Conservation (phyloP, 2,797 vertebrate species). For the Sciurus carolinensis region DNA sequence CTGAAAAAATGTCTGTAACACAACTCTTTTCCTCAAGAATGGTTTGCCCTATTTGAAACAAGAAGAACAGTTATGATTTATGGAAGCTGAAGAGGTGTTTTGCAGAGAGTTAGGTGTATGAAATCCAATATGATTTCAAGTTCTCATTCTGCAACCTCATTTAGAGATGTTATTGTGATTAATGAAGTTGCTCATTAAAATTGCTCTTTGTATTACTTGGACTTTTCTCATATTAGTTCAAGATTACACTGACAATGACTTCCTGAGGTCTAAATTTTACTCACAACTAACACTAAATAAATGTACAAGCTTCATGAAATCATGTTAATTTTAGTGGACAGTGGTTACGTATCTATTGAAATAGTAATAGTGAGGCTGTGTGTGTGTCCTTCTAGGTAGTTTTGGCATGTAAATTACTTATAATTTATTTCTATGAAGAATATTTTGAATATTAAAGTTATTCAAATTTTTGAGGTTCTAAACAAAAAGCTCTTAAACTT, state of each 20-base stretch:
- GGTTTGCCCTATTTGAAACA: neutral
- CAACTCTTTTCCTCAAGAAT: neutral
- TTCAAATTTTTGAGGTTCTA: conserved; percentile 12
- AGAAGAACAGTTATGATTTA: neutral
- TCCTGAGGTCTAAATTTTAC: neutral
- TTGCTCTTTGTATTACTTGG: neutral
- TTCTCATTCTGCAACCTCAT: conserved; percentile 13
- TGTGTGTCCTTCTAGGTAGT: neutral
- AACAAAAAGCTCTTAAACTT: conserved; percentile 19
- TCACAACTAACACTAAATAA: neutral
- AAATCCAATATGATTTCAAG: neutral
- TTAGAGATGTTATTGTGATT: conserved; percentile 33
- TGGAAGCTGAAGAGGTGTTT: neutral
- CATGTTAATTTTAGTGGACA: neutral
- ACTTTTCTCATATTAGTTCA: neutral
- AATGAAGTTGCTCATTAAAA: conserved; percentile 17
- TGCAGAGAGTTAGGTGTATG: neutral
- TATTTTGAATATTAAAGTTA: neutral
- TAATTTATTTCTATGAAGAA: conserved; percentile 26
- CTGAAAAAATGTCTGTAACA: conserved; percentile 6
- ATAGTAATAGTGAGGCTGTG: neutral
- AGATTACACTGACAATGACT: neutral
- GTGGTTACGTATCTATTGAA: conserved; percentile 21
- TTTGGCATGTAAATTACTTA: conserved; percentile 37
- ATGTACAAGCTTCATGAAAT: neutral